Base-by-base conservation (phyloP, 2,113 vertebrate genomes). In the Chaenocephalus aceratus region DNA sequence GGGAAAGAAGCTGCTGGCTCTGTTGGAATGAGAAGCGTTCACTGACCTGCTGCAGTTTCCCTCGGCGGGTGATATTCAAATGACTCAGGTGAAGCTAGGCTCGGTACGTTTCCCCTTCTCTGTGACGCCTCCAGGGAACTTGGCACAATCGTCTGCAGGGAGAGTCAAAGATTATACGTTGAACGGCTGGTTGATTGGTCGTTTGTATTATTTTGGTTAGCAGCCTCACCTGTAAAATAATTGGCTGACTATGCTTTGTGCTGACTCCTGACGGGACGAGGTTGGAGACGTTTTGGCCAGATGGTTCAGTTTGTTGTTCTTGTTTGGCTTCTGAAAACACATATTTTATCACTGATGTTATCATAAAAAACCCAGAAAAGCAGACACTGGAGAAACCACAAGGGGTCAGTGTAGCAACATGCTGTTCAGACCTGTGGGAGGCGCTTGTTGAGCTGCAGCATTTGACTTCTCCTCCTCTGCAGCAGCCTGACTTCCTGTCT, bases 201-300 rank as follows among this genome's bases (percentile, higher is more conserved):
- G 13, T 15, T 10, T 15, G 4, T 2, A 10, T 5, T 0, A 1
- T n/a, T n/a, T 30, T 51, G 36, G 1, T 5, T 7, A 13, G n/a
- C 23, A 52, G 49, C 45, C 78, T 84, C 75, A 97, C 96, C 95
- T 94, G 92, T 1, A 69, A 93, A 0, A 79, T 75, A 16, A 58
- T 48, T 5, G 66, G 57, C 86, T 72, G 80, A 87, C 57, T 78
- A 64, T 26, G 36, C 87, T 63, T 87, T 59, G 74, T 87, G 91
- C 15, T 91, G 90, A 15, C 86, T 52, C 85, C 94, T 75, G 86
- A 78, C 15, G 87, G 91, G 74, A 92, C 86, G 3, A 87, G 80
- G n/a, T 16, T 62, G 82, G 80, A 21, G 7, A 85, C 59, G 15
- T 83, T 91, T 64, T 90, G 87, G 61, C 79, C 75, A 23, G 94